These are phyloP conservation scores for Tanytarsus gracilentus DNA, from an alignment of 2,888 invertebrate species.

Conservation along the genomic window DNA sequence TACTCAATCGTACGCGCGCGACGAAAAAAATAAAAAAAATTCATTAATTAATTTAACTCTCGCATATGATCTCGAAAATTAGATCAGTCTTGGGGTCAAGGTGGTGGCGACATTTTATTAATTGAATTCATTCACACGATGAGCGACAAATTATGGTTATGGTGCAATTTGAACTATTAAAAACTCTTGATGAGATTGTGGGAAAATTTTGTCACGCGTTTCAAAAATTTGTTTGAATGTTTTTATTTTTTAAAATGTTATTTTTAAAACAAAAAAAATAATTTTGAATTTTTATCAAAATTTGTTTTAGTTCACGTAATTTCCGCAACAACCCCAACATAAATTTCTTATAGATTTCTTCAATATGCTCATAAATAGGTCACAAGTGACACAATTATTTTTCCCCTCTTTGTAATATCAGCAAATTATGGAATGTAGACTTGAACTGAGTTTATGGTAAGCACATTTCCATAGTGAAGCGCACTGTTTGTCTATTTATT, in stretches of 20 bases:
- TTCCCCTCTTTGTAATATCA: background rate
- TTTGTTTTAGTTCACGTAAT: no score
- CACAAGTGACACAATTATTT: conserved; percentile 6
- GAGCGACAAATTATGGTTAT: no score
- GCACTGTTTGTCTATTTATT: conserved; percentile 6
- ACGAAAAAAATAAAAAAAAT: background rate
- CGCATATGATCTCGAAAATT: background rate
- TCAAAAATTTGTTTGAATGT: no score
- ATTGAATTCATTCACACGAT: no score
- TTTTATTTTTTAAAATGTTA: no score
- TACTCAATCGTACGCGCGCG: background rate
- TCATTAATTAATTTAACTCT: conserved; percentile 2
- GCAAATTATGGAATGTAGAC: background rate
- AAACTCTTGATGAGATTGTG: no score
- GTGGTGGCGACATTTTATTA: no score
- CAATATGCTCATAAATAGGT: background rate
- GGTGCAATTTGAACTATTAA: no score
- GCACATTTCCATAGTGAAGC: conserved; percentile 16
- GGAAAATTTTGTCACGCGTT: no score
- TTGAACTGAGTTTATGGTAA: background rate
- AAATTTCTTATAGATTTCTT: background rate
- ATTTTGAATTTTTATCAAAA: background rate
- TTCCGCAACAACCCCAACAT: background rate
- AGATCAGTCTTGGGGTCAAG: conserved; percentile 6
- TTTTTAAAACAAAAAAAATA: no score